Conservation (phyloP, 2,797 vertebrate species). For the Diceros bicornis region DNA sequence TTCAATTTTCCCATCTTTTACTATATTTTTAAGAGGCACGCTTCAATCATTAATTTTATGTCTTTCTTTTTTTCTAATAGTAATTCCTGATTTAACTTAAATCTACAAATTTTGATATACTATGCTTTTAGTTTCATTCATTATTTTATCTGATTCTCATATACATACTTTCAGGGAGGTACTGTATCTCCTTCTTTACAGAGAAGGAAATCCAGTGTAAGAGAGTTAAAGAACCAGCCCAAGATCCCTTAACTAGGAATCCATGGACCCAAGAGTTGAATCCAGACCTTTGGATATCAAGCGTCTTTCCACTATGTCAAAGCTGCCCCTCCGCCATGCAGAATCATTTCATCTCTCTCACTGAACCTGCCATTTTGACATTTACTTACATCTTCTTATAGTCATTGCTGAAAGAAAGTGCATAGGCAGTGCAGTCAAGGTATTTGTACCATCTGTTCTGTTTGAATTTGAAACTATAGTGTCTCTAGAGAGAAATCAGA, state of each 20-base stretch:
- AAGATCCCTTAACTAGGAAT: neutral
- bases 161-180: neutral
- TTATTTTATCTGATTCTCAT: neutral
- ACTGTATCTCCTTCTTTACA: neutral
- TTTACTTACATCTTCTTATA: neutral
- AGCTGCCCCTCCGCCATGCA: neutral
- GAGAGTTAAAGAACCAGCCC: neutral
- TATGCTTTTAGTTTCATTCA: neutral
- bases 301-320: neutral
- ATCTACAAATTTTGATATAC: neutral
- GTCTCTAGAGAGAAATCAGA: neutral
- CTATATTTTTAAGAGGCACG: neutral
- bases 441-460: neutral
- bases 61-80: neutral
- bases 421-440: neutral
- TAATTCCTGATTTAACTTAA: neutral
- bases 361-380: neutral
- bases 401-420: neutral
- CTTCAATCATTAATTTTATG: neutral
- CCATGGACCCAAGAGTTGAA: neutral
- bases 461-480: neutral
- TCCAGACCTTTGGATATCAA: neutral
- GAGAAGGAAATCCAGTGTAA: neutral
- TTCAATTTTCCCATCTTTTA: neutral
- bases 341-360: neutral